These are phyloP conservation scores for Lordiphosa mommai DNA, from an alignment of 1,140 invertebrate genomes.

Conservation along the genomic window DNA sequence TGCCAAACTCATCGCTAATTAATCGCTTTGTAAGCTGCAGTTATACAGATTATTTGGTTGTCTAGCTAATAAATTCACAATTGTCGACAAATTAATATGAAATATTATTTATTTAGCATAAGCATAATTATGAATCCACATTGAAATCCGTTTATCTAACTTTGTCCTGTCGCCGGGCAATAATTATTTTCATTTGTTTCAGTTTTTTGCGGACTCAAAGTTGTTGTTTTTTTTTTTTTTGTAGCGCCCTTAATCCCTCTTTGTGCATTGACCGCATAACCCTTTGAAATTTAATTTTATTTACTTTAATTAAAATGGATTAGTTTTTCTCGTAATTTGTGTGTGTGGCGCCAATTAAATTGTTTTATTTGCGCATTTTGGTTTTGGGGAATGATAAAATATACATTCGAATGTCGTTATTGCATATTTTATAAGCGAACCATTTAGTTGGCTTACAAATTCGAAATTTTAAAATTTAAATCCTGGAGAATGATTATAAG, in stretches of 20 bases:
- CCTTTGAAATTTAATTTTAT: constrained; percentile 63
- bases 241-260: constrained; percentile 39
- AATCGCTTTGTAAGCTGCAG: constrained; percentile 63
- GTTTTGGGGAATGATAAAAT: constrained; percentile 2
- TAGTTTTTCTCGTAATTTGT: constrained; percentile 33
- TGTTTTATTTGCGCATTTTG: constrained; percentile 20
- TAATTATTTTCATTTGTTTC: constrained; percentile 52
- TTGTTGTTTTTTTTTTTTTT: constrained; percentile 9
- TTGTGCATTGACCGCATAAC: constrained; percentile 31
- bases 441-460: too few species aligned
- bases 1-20: constrained; percentile 53
- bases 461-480: too few species aligned
- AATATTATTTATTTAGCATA: constrained; percentile 64
- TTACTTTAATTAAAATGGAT: constrained; percentile 77
- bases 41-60: constrained; percentile 22
- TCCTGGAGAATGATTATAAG: too few species aligned
- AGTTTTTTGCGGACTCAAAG: constrained; percentile 5
- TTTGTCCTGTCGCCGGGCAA: constrained; percentile 19
- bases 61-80: constrained; percentile 60
- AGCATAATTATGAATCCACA: constrained; percentile 58
- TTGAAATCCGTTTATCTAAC: constrained; percentile 72
- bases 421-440: constrained; percentile 8
- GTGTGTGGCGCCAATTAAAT: constrained; percentile 35
- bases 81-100: constrained; percentile 75
- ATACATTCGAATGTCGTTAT: not conserved